A percentile compares a stretch with the other conserved stretches of the same genome.
These are phyloP conservation scores for Gyrodactylus salaris DNA, from an alignment of 1,140 invertebrate species.

Conservation along the genomic window DNA sequence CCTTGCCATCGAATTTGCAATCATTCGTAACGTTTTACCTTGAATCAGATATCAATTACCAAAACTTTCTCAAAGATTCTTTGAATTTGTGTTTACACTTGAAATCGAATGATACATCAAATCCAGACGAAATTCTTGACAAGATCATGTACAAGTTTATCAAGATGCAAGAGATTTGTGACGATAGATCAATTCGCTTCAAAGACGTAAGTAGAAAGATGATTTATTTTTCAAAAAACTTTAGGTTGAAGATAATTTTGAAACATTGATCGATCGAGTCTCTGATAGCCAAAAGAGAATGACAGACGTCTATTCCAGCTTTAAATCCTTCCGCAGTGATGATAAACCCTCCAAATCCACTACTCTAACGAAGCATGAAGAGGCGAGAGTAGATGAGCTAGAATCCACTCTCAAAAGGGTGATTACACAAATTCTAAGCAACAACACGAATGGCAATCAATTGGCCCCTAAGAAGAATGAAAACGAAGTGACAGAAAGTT, in stretches of 20 bases:
- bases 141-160: neutral
- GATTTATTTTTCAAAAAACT: neutral
- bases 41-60: neutral
- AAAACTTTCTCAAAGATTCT: neutral
- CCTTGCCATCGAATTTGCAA: neutral
- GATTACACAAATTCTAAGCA: neutral
- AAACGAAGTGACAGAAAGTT: no score
- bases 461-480: no score
- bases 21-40: neutral
- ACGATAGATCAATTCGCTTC: neutral
- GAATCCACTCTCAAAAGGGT: neutral
- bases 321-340: neutral
- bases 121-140: neutral
- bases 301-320: neutral
- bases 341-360: no score
- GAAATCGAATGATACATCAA: neutral
- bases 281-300: neutral
- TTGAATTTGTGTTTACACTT: neutral
- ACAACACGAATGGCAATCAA: no score
- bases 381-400: neutral
- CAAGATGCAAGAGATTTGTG: neutral
- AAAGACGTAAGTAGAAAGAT: neutral
- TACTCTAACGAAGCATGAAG: neutral
- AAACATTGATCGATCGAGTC: neutral
- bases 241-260: neutral